These are phyloP conservation scores for Thryonomys swinderianus DNA, from an alignment of 2,113 vertebrate species.

Conservation along the genomic window DNA sequence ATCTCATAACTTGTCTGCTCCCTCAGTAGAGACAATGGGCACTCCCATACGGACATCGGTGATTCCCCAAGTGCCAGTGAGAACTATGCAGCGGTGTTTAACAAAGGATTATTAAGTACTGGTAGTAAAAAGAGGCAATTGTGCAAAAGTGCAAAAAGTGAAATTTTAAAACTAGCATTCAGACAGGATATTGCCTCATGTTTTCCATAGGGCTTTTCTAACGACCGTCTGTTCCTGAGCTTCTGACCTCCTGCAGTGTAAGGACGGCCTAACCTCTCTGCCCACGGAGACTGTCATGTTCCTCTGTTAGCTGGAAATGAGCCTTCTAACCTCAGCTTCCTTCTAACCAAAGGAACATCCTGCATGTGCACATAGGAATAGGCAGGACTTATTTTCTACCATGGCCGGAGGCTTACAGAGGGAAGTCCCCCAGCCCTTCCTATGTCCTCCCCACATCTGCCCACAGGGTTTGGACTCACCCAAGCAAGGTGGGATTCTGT, in stretches of 20 bases:
- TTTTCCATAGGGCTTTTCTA: not conserved
- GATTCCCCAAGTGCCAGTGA: not conserved
- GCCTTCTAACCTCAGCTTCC: not conserved
- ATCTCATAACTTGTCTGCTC: conserved; percentile 14
- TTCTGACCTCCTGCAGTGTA: not conserved
- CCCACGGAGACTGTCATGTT: not conserved
- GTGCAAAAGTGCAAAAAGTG: not conserved
- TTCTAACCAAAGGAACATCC: not conserved
- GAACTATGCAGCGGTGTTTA: not conserved
- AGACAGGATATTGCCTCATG: not conserved
- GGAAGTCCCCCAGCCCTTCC: not conserved
- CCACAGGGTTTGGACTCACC: rapidly evolving
- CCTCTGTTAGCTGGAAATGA: not conserved
- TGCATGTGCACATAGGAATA: not conserved
- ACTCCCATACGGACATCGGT: not conserved
- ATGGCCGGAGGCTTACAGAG: not conserved
- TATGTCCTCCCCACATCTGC: not conserved
- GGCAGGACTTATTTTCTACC: not conserved
- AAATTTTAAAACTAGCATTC: not conserved
- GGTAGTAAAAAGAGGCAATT: not conserved
- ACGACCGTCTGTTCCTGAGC: not conserved
- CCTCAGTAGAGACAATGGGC: not conserved
- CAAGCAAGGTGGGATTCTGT: not conserved
- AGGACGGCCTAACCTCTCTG: not conserved
- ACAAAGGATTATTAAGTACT: not conserved